A percentile compares a stretch with the other conserved stretches of the same genome.
phyloP scores from a whole-genome alignment of 2,113 vertebrate genomes.

The Notarius quadriscutis region DNA sequence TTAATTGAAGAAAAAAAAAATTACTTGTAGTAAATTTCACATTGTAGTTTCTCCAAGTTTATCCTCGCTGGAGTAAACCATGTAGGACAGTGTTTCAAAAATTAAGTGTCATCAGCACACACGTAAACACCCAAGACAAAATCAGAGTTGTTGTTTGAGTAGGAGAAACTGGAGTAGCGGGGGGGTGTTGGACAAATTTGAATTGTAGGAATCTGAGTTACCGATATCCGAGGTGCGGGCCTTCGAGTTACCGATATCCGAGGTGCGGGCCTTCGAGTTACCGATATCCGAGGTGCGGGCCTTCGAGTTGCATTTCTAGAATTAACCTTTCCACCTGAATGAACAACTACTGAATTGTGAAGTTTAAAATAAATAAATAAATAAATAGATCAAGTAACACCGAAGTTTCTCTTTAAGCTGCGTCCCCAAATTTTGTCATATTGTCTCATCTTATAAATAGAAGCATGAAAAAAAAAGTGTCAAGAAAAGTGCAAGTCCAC shows the following conservation, averaged over 20 bases:
- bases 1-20: too few species aligned
- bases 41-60: neutral
- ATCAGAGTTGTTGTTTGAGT: neutral
- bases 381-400: neutral
- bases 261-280: too few species aligned
- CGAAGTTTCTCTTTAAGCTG: neutral
- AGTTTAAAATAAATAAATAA: neutral
- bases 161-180: too few species aligned
- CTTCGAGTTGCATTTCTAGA: neutral
- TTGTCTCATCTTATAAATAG: conserved; percentile 67
- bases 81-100: neutral
- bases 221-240: too few species aligned
- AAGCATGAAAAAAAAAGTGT: conserved; percentile 66
- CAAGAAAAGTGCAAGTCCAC: conserved; percentile 68
- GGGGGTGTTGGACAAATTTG: neutral
- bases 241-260: too few species aligned
- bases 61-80: neutral
- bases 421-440: neutral
- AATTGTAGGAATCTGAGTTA: neutral
- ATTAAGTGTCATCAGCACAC: too few species aligned
- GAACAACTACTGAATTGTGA: neutral
- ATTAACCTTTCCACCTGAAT: neutral
- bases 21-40: neutral
- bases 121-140: too few species aligned
- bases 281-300: neutral